phyloP scores from a whole-genome alignment of 2,888 invertebrate species.

The Hirtodrosophila alboralis region DNA sequence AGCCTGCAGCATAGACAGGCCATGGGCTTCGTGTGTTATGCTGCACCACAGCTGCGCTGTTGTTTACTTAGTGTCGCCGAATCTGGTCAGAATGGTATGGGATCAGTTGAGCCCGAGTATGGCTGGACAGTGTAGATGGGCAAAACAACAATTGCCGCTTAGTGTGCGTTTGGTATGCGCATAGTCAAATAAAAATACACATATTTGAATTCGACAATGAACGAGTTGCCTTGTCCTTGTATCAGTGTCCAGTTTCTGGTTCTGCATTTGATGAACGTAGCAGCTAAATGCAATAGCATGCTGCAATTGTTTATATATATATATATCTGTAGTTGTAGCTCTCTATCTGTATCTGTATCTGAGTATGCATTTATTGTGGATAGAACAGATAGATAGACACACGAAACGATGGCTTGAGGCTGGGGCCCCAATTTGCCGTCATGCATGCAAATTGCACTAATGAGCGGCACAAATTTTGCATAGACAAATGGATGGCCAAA shows the following conservation, averaged over 20 bases:
- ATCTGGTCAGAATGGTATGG: slow-evolving; percentile 54
- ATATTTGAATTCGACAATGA: slow-evolving; percentile 65
- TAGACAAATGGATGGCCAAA: slow-evolving; percentile 64
- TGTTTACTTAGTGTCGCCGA: slow-evolving; percentile 77
- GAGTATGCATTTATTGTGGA: slow-evolving; percentile 60
- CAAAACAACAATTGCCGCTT: slow-evolving; percentile 53
- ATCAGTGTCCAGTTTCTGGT: slow-evolving; percentile 10
- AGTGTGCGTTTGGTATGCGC: slow-evolving; percentile 39
- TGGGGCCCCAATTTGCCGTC: slow-evolving; percentile 68
- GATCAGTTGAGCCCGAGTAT: slow-evolving; percentile 18
- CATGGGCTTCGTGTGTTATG: slow-evolving; percentile 46
- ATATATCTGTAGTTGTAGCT: slow-evolving; percentile 9
- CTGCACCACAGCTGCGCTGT: slow-evolving; percentile 67
- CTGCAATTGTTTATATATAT: slow-evolving; percentile 23
- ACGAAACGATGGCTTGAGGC: slow-evolving; percentile 46
- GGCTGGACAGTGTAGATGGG: neutral
- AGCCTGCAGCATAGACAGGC: slow-evolving; percentile 47
- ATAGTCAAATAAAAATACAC: slow-evolving; percentile 64
- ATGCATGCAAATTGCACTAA: slow-evolving; percentile 79
- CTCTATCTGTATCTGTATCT: slow-evolving; percentile 26
- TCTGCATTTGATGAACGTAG: slow-evolving; percentile 62
- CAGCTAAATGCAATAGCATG: slow-evolving; percentile 30
- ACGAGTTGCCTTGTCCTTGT: slow-evolving; percentile 20
- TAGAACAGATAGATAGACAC: slow-evolving; percentile 55
- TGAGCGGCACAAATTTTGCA: slow-evolving; percentile 74